Conservation (phyloP, 1,140 invertebrate genomes). For the Drosophila ogumai region DNA sequence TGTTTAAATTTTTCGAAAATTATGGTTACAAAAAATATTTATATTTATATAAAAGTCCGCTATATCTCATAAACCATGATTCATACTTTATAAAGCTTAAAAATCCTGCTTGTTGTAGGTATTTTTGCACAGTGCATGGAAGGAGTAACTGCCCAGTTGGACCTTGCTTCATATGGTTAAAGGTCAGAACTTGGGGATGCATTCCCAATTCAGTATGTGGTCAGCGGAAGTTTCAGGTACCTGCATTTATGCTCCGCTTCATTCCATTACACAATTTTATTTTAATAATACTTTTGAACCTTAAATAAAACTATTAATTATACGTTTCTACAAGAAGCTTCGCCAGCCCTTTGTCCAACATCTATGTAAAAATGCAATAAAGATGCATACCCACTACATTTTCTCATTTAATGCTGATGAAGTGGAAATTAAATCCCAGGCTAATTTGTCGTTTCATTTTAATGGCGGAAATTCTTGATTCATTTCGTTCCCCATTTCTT, state of each 20-base stretch:
- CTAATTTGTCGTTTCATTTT: conserved; percentile 53
- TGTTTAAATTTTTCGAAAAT: background rate
- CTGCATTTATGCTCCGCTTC: background rate
- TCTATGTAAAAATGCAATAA: background rate
- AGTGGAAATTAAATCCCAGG: conserved; percentile 53
- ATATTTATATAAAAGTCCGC: background rate
- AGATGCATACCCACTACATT: background rate
- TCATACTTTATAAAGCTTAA: background rate
- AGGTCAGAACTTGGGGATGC: background rate
- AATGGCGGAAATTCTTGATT: conserved; percentile 65
- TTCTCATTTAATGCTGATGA: conserved; percentile 69
- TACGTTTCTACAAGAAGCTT: background rate
- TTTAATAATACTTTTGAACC: background rate
- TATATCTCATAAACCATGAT: no score
- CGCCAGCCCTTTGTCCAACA: background rate
- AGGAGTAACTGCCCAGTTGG: background rate
- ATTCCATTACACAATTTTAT: background rate
- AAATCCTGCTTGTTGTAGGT: background rate
- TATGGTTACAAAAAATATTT: background rate
- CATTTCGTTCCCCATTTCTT: conserved; percentile 37
- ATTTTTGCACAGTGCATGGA: background rate
- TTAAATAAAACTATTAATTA: conserved; percentile 22
- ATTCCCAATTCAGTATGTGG: background rate
- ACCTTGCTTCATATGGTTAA: background rate
- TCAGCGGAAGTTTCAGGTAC: background rate